Evolutionary conservation across 1,140 invertebrate genomes (phyloP).

Genomic region (Solenopsis invicta): DNA sequence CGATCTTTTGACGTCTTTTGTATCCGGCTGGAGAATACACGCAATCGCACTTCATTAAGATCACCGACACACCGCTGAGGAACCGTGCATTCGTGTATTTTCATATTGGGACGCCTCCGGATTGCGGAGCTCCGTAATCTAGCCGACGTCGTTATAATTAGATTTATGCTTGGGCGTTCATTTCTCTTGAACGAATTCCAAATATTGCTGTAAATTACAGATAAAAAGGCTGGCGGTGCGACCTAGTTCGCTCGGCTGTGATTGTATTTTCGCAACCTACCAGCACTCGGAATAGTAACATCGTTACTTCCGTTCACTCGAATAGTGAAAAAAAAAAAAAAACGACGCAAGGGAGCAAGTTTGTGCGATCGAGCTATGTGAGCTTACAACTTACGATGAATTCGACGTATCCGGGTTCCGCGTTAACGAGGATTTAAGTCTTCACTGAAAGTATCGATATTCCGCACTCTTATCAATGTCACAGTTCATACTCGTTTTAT

Average conservation of each 20-base stretch:
- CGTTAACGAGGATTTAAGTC: constrained; percentile 37
- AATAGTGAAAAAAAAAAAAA: constrained; percentile 46
- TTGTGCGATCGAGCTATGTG: not conserved
- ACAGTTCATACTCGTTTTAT: not conserved
- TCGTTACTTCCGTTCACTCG: constrained; percentile 52
- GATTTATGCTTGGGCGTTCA: constrained; percentile 65
- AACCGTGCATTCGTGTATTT: constrained; percentile 17
- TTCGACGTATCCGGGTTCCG: not conserved
- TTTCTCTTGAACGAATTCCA: constrained; percentile 71
- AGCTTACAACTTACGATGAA: not conserved
- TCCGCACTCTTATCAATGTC: not conserved
- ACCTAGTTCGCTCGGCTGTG: constrained; percentile 62
- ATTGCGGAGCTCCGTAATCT: constrained; percentile 54
- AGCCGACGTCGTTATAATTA: constrained; percentile 68
- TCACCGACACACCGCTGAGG: constrained; percentile 11
- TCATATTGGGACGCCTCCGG: constrained; percentile 32
- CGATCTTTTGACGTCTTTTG: constrained; percentile 17
- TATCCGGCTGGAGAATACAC: constrained; percentile 30
- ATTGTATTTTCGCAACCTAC: constrained; percentile 58
- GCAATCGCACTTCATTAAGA: constrained; percentile 54
- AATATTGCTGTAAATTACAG: constrained; percentile 71
- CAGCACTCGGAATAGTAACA: constrained; percentile 44
- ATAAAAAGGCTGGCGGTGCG: constrained; percentile 64
- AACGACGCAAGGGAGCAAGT: not conserved
- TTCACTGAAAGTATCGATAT: not conserved